Evolutionary conservation across 2,888 invertebrate genomes (phyloP), one percentile per base, ranked within the genome.

Genomic region (Toxonevra muliebris): DNA sequence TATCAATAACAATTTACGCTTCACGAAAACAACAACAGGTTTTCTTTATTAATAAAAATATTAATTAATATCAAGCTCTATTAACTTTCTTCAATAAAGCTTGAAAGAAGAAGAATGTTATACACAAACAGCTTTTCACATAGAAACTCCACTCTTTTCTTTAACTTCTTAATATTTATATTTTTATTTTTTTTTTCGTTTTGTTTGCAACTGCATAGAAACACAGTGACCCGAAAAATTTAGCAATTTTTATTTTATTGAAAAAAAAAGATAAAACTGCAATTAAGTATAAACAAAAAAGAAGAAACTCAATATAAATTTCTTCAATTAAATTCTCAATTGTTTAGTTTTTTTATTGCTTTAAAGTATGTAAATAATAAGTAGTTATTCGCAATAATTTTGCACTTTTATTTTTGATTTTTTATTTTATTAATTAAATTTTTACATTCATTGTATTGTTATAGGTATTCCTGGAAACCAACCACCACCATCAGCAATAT

Each of bases 141-240:
- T 40, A 15, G 30, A 30, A 30, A 30, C 30, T 30, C 30, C 7
- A 30, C 30, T 30, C 30, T 30, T 30, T 30, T 30, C 30, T 30
- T 30, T 30, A 4, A 7, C 30, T 30, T 30, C 30, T 30, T 30
- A 30, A 30, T 30, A 48, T 30, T 59, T 42, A 8, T 43, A 15
- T 15, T 48, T 48, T 48, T 30, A n/a, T 30, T 48, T 48, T 48
- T 15, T 11, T 48, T 10, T 13, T 48, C 13, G 13, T 15, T 13
- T 48, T 48, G 48, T 15, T n/a, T 50, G 13, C n/a, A 19, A 50
- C 41, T 30, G 20, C 54, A 54, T 12, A 54, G 50, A 50, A 53
- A 61, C 61, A 61, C 61, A 61, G 52, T 61, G 61, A 61, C 61
- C 61, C 61, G 52, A 53, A 41, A 48, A 60, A 48, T 19, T 59